phyloP scores from a whole-genome alignment of 2,113 vertebrate species.

The Myiozetetes cayanensis region DNA sequence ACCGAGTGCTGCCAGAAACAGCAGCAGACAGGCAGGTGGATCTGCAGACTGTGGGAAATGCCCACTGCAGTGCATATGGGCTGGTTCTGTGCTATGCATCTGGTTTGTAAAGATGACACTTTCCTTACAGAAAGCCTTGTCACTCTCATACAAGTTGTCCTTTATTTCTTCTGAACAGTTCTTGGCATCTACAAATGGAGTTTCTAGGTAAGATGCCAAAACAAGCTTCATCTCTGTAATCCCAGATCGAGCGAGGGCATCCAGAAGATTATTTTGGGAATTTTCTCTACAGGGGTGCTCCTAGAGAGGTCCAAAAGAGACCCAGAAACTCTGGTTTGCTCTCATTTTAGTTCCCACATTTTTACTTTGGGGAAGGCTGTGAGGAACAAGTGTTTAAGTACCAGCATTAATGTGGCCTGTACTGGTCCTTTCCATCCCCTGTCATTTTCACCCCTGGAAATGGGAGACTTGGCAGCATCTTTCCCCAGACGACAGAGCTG shows the following conservation, averaged over 20 bases:
- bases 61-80: accelerated
- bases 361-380: neutral
- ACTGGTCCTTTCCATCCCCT: neutral
- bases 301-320: neutral
- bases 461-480: neutral
- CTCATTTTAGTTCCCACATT: neutral
- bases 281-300: neutral
- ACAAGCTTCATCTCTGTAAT: neutral
- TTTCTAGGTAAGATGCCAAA: neutral
- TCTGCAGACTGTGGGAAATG: neutral
- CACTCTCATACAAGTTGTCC: neutral
- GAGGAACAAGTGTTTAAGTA: neutral
- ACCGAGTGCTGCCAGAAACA: accelerated
- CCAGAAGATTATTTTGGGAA: neutral
- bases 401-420: neutral
- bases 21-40: neutral
- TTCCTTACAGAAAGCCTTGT: neutral
- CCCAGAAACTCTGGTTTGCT: neutral
- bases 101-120: neutral
- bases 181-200: neutral
- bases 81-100: neutral
- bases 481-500: neutral
- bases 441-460: neutral
- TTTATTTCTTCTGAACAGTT: neutral
- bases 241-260: neutral